A percentile compares a stretch with the other conserved stretches of the same genome.
phyloP scores from a whole-genome alignment of 2,113 vertebrate genomes.

The Xerus inauris region DNA sequence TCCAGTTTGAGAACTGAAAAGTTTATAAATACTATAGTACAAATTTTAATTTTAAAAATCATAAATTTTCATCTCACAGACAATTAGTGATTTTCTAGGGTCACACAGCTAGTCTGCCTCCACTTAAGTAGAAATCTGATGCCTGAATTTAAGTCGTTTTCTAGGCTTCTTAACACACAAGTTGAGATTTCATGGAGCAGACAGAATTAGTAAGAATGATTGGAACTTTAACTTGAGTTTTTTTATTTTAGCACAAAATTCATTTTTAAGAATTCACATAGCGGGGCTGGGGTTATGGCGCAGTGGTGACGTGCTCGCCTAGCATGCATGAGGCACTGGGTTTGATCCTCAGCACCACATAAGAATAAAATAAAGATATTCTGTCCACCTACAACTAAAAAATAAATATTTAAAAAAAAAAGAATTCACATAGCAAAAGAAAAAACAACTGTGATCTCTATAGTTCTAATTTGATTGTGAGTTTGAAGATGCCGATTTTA shows the following conservation, averaged over 20 bases:
- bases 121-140: not conserved
- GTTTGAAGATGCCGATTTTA: slow-evolving; percentile 5
- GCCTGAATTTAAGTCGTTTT: not conserved
- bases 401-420: too few species aligned
- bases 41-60: not conserved
- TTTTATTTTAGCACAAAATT: too few species aligned
- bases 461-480: not conserved
- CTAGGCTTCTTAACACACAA: not conserved
- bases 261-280: too few species aligned
- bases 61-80: not conserved
- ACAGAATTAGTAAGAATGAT: not conserved
- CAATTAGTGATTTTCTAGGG: not conserved
- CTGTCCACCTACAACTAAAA: too few species aligned
- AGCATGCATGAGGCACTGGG: too few species aligned
- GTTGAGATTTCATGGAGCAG: not conserved
- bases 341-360: too few species aligned
- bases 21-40: not conserved
- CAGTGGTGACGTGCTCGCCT: too few species aligned
- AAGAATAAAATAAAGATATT: too few species aligned
- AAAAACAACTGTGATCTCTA: not conserved
- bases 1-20: not conserved
- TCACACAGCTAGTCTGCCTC: not conserved
- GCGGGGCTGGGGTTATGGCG: too few species aligned
- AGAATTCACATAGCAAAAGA: not conserved
- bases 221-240: not conserved